Base-by-base conservation (phyloP, 2,113 vertebrate species). In the Larimichthys polyactis region DNA sequence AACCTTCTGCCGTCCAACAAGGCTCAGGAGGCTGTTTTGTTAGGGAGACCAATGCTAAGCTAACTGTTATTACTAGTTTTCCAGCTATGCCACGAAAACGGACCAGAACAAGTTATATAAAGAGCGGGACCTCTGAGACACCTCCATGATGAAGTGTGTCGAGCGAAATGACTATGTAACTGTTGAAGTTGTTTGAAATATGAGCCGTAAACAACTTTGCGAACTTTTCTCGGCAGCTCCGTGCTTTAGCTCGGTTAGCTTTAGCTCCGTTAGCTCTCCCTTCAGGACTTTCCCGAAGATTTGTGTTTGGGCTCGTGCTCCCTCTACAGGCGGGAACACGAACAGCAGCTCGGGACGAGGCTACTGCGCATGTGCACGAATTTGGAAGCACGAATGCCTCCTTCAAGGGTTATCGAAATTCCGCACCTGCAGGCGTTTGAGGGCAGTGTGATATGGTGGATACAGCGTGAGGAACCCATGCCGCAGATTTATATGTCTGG, bases 241-340 rank as follows among this genome's bases (percentile, higher is more conserved):
- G 43, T 52, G 68, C 12, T 72, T 81, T 76, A 83, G 77, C 85
- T 83, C 4, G 8, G 36, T 40, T 40, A 40, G 36, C 36, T 40
- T 40, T 40, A 40, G 36, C 36, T 40, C 36, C 36, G 63, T 78
- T 91, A 81, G 90, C 85, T 66, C 40, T 54, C 52, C 27, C 29
- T 73, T 73, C 27, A 71, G 64, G 87, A 84, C 79, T 90, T 92
- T 93, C 87, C 81, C 81, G 85, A 88, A 92, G 76, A 83, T 67
- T 89, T 88, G 93, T 93, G 92, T 92, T 93, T 90, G 90, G 88
- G 85, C 74, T 88, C 84, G 52, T 52, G 48, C 32, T 24, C 73
- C 3, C 87, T 78, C 90, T 90, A 87, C 86, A 91, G 91, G 87
- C 83, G 86, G 87, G 68, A 88, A 70, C 75, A 70, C 7, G 87